Conservation (phyloP, 92 coral and sea anemone genomes). For the Bergia puertoricense region DNA sequence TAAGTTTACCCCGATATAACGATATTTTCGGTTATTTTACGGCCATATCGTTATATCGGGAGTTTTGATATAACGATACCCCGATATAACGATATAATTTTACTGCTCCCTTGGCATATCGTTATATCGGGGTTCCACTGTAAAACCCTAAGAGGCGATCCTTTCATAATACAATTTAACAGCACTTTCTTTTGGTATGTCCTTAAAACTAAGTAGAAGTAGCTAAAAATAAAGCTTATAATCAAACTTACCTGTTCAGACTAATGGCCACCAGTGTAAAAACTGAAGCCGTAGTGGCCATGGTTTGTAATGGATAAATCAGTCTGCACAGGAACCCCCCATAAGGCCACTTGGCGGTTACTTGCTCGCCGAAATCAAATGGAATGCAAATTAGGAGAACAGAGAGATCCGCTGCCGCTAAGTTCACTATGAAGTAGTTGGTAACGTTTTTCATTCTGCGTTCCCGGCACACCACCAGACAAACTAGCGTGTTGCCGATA, state of each 20-base stretch:
- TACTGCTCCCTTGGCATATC: too few species aligned
- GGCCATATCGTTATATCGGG: too few species aligned
- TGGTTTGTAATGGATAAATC: constrained; percentile 87
- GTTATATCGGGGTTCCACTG: too few species aligned
- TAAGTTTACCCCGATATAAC: too few species aligned
- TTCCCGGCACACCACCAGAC: constrained; percentile 91
- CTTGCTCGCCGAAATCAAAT: constrained; percentile 76
- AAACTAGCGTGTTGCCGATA: constrained; percentile 87
- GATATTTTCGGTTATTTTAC: too few species aligned
- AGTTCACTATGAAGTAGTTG: constrained; percentile 92
- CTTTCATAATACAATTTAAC: too few species aligned
- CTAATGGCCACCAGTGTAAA: constrained; percentile 96
- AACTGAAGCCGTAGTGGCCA: constrained; percentile 96
- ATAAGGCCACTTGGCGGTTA: constrained; percentile 83
- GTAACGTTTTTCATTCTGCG: constrained; percentile 96
- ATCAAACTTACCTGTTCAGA: constrained; percentile 78
- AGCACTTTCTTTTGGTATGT: background rate
- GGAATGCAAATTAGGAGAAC: constrained; percentile 92
- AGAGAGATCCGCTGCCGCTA: constrained; percentile 90
- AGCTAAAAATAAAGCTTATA: background rate
- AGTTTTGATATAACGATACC: too few species aligned
- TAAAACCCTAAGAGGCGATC: background rate
- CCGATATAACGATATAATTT: too few species aligned
- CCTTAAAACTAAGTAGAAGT: background rate
- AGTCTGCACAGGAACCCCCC: constrained; percentile 91